A percentile compares a stretch with the other conserved stretches of the same genome.
Conservation (phyloP, 2,113 vertebrate species). For the Odobenus rosmarus region DNA sequence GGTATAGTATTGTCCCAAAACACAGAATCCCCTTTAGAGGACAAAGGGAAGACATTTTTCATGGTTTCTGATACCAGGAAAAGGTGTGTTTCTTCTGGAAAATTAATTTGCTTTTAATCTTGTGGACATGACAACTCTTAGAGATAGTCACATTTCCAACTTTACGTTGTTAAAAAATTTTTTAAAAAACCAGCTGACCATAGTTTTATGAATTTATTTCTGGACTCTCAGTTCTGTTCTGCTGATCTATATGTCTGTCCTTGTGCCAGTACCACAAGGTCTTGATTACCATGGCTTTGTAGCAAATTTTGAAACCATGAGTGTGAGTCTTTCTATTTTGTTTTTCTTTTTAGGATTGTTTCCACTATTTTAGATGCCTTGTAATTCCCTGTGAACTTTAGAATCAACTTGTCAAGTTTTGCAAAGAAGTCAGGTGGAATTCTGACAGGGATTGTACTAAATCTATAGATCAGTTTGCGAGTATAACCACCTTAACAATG, state of each 20-base stretch:
- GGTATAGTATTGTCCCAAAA: not conserved
- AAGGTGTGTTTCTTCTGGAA: constrained; percentile 14
- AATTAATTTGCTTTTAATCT: constrained; percentile 48
- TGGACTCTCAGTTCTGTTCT: not conserved
- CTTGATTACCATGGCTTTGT: not conserved
- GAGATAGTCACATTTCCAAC: not conserved
- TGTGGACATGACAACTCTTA: not conserved
- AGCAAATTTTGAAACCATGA: not conserved
- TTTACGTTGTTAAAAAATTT: not conserved
- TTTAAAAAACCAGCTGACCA: not conserved
- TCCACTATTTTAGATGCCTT: not conserved
- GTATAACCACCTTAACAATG: not conserved
- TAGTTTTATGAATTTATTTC: not conserved
- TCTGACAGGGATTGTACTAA: not conserved
- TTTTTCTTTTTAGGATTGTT: not conserved
- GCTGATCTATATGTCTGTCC: not conserved
- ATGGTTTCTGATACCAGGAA: not conserved
- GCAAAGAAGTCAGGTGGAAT: not conserved
- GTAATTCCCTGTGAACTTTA: not conserved
- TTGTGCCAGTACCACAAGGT: not conserved
- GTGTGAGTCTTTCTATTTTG: not conserved
- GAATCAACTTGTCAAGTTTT: not conserved
- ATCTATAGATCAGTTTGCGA: not conserved
- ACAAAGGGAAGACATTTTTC: constrained; percentile 25
- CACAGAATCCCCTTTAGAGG: not conserved